phyloP scores from a whole-genome alignment of 2,888 invertebrate genomes.

The Xestia rhomboidea region DNA sequence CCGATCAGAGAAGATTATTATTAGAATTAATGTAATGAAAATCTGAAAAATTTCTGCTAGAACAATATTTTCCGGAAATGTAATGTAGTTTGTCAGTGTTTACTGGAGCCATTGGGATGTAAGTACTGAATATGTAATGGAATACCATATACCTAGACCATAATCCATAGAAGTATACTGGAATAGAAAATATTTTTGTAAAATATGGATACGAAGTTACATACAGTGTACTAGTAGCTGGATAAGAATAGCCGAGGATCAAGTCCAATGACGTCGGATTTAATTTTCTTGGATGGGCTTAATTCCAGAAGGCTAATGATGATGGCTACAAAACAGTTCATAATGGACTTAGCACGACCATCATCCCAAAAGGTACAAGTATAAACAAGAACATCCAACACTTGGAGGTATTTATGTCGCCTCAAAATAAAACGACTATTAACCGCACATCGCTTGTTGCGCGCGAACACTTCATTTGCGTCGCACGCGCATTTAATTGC shows the following conservation, averaged over 20 bases:
- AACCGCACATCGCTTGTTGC: slow-evolving; percentile 60
- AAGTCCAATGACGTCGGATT: not conserved
- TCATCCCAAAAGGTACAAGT: slow-evolving; percentile 33
- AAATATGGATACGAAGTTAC: no score
- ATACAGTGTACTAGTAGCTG: not conserved
- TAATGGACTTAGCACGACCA: not conserved
- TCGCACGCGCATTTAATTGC: slow-evolving; percentile 71
- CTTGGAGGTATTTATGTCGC: slow-evolving; percentile 35
- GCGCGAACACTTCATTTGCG: slow-evolving; percentile 66
- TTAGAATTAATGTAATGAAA: slow-evolving; percentile 13
- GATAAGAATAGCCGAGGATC: not conserved
- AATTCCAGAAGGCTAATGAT: not conserved
- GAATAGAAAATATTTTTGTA: not conserved
- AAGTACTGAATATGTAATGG: not conserved
- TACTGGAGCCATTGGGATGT: not conserved
- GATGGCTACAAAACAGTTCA: slow-evolving; percentile 1
- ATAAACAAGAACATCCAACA: slow-evolving; percentile 22
- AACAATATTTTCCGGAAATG: not conserved
- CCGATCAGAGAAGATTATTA: not conserved
- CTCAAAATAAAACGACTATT: slow-evolving; percentile 62
- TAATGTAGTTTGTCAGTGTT: not conserved
- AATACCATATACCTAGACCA: not conserved
- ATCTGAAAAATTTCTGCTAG: not conserved
- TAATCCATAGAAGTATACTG: not conserved
- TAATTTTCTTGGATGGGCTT: not conserved